These are phyloP conservation scores for Coenonympha glycerion DNA, from an alignment of 2,888 invertebrate species.

Conservation along the genomic window DNA sequence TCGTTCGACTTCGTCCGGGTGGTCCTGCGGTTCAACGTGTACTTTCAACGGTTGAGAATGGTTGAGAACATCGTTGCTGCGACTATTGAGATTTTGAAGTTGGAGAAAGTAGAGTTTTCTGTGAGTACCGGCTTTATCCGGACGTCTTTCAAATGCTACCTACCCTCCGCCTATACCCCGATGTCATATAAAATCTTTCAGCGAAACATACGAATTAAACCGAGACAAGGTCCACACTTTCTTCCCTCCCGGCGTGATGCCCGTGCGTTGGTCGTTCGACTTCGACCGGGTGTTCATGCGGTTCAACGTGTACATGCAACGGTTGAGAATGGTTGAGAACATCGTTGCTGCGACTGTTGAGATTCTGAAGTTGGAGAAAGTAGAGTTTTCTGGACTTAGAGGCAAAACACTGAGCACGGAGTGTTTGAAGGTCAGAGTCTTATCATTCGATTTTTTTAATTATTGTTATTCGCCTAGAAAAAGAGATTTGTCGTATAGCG, in stretches of 20 bases:
- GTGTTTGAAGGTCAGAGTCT: slow-evolving; percentile 54
- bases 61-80: slow-evolving; percentile 83
- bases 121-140: slow-evolving; percentile 43
- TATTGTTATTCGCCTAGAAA: too few species aligned
- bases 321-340: slow-evolving; percentile 79
- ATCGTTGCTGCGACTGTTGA: slow-evolving; percentile 87
- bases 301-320: slow-evolving; percentile 77
- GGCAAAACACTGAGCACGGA: slow-evolving; percentile 77
- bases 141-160: too few species aligned
- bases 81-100: slow-evolving; percentile 86
- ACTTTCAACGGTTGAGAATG: slow-evolving; percentile 78
- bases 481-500: too few species aligned
- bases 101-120: slow-evolving; percentile 89
- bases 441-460: background rate
- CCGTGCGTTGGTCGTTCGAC: slow-evolving; percentile 85
- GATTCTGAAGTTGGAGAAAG: slow-evolving; percentile 90
- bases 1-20: slow-evolving; percentile 83
- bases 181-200: too few species aligned
- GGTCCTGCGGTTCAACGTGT: slow-evolving; percentile 80
- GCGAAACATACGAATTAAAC: slow-evolving; percentile 72
- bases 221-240: slow-evolving; percentile 72
- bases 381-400: slow-evolving; percentile 83
- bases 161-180: too few species aligned
- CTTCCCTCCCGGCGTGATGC: slow-evolving; percentile 72
- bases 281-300: slow-evolving; percentile 82